These are phyloP conservation scores for Rhodeus uyekii DNA, from an alignment of 2,797 vertebrate species.

Conservation along the genomic window DNA sequence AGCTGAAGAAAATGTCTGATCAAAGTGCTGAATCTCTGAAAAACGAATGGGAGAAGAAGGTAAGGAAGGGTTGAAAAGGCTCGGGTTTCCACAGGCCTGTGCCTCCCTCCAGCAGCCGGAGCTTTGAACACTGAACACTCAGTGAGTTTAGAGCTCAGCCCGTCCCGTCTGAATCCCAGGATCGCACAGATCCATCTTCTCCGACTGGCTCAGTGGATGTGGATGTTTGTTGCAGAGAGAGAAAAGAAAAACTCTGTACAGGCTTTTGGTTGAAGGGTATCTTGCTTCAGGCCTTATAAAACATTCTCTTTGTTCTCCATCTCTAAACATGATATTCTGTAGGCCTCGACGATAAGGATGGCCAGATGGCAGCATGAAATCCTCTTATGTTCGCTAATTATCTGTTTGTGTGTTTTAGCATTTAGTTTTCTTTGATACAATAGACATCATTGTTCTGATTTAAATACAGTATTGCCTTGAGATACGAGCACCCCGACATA, in stretches of 20 bases:
- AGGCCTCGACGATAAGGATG: slow-evolving; percentile 20
- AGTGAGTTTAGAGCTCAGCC: slow-evolving; percentile 55
- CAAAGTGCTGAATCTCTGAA: slow-evolving; percentile 86
- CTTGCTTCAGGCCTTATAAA: slow-evolving; percentile 35
- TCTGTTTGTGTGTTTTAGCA: neutral
- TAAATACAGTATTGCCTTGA: too few species aligned
- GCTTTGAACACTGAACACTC: slow-evolving; percentile 59
- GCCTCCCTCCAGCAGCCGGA: slow-evolving; percentile 54
- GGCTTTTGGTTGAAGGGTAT: slow-evolving; percentile 33
- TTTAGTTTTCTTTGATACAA: neutral
- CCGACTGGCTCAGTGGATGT: slow-evolving; percentile 53
- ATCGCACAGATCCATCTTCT: slow-evolving; percentile 53
- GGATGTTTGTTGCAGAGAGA: slow-evolving; percentile 47
- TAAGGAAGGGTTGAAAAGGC: slow-evolving; percentile 68
- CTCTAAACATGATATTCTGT: slow-evolving; percentile 19
- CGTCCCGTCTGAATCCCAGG: slow-evolving; percentile 31
- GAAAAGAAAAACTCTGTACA: slow-evolving; percentile 52
- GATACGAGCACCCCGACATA: too few species aligned
- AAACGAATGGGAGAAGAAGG: slow-evolving; percentile 96
- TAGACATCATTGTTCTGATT: neutral
- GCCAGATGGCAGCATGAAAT: neutral
- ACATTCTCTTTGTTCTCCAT: slow-evolving; percentile 34
- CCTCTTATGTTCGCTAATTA: neutral
- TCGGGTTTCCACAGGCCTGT: slow-evolving; percentile 55
- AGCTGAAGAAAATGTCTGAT: slow-evolving; percentile 91